Percentiles rank a stretch among this genome's conserved stretches.
Evolutionary conservation across 2,113 vertebrate genomes (phyloP).

Genomic region (Sakesphorus luctuosus): DNA sequence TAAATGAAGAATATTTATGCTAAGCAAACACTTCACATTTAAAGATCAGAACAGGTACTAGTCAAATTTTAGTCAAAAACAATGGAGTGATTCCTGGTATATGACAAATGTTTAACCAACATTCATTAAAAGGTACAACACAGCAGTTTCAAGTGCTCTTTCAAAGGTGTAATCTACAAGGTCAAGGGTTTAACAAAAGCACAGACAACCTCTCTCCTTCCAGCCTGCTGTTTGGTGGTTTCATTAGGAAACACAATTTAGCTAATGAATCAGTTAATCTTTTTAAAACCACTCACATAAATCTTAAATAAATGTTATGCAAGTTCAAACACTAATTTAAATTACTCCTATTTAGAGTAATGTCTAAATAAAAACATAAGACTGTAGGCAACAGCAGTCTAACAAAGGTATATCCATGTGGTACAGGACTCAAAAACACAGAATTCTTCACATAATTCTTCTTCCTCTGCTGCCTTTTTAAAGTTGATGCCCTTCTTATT

Average conservation of each 20-base stretch:
- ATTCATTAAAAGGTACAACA: not conserved
- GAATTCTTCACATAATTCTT: not conserved
- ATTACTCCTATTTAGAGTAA: not conserved
- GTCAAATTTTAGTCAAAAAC: not conserved
- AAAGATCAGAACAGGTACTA: not conserved
- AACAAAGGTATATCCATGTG: not conserved
- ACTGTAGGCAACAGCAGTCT: not conserved
- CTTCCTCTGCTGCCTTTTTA: not conserved
- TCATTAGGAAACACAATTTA: not conserved
- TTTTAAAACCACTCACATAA: constrained; percentile 1
- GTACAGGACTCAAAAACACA: not conserved
- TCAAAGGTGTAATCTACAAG: not conserved
- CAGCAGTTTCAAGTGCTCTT: not conserved
- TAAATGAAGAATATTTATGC: not conserved
- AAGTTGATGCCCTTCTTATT: not conserved
- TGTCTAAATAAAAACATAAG: not conserved
- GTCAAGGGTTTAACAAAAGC: not conserved
- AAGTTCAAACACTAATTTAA: not conserved
- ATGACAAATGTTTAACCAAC: not conserved
- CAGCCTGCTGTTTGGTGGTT: not conserved
- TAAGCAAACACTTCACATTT: not conserved
- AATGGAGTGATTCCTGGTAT: not conserved
- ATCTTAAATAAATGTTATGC: constrained; percentile 4
- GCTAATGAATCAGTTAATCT: constrained; percentile 6
- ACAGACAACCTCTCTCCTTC: not conserved